These are phyloP conservation scores for Eospalax fontanierii DNA, from an alignment of 2,797 vertebrate genomes.

Conservation along the genomic window DNA sequence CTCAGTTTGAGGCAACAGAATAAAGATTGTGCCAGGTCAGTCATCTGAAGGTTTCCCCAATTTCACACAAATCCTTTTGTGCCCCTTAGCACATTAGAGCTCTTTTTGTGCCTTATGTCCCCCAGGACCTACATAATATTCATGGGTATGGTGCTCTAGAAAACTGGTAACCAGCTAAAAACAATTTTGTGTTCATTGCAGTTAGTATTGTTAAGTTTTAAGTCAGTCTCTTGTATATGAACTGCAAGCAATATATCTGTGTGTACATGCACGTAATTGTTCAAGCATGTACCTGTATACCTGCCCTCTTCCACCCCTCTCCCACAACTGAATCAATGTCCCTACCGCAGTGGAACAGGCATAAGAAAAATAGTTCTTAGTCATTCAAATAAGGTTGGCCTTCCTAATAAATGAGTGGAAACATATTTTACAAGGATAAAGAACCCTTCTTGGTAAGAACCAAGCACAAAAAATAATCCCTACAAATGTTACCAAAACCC, in stretches of 20 bases:
- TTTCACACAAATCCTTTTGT: background rate
- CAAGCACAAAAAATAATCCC: background rate
- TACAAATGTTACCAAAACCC: background rate
- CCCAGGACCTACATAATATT: background rate
- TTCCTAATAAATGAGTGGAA: conserved; percentile 14
- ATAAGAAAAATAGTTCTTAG: background rate
- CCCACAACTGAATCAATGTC: background rate
- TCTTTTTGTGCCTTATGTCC: background rate
- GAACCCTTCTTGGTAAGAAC: background rate
- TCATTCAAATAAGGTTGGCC: background rate
- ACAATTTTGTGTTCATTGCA: background rate
- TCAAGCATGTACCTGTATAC: fast-evolving
- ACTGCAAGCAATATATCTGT: background rate
- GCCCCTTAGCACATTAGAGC: background rate
- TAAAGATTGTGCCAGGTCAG: background rate
- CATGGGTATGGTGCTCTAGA: background rate
- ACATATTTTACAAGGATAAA: background rate
- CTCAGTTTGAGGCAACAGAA: background rate
- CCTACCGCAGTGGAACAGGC: background rate
- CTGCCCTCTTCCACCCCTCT: background rate
- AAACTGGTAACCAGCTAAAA: background rate
- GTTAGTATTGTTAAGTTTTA: background rate
- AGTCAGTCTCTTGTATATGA: background rate
- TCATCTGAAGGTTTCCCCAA: background rate
- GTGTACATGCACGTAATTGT: background rate